Conservation (phyloP, 2,888 invertebrate genomes). For the Archaeoteleia sp. region DNA sequence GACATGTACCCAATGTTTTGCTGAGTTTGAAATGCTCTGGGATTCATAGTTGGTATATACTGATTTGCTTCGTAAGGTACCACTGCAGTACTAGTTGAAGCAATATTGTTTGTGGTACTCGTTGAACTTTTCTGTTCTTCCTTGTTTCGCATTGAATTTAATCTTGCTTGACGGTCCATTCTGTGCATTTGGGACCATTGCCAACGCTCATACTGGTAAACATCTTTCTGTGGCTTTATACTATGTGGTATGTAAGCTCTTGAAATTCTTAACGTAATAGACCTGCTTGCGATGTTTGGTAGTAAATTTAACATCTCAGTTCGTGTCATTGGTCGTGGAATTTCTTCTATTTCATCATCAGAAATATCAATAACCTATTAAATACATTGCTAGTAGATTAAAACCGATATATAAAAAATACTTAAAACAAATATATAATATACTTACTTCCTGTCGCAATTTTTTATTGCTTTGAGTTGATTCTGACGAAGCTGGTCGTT, state of each 20-base stretch:
- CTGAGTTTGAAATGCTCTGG: conserved; percentile 5
- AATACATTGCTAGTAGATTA: too few relatives aligned
- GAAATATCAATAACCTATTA: conserved; percentile 72
- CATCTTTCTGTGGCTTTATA: conserved; percentile 61
- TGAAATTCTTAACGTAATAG: conserved; percentile 57
- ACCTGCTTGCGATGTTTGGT: conserved; percentile 64
- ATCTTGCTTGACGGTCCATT: conserved; percentile 34
- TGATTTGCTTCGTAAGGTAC: conserved; percentile 17
- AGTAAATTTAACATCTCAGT: conserved; percentile 70
- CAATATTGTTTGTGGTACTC: conserved; percentile 1
- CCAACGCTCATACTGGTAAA: conserved; percentile 60
- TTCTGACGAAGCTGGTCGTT: conserved; percentile 10
- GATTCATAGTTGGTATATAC: conserved; percentile 14
- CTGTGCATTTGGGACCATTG: conserved; percentile 53
- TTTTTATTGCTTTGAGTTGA: conserved; percentile 31
- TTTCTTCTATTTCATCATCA: conserved; percentile 71
- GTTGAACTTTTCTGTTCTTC: neutral
- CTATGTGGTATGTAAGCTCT: conserved; percentile 64
- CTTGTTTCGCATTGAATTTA: neutral
- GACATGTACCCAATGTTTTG: too few relatives aligned
- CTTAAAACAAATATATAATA: too few relatives aligned
- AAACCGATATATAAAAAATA: too few relatives aligned
- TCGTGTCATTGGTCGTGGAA: conserved; percentile 63
- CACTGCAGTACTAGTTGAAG: conserved; percentile 16
- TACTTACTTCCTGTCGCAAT: conserved; percentile 53